Evolutionary conservation across 2,888 invertebrate genomes (phyloP), one percentile per base, ranked within the genome.

Genomic region (Rugalucina vietnamica): DNA sequence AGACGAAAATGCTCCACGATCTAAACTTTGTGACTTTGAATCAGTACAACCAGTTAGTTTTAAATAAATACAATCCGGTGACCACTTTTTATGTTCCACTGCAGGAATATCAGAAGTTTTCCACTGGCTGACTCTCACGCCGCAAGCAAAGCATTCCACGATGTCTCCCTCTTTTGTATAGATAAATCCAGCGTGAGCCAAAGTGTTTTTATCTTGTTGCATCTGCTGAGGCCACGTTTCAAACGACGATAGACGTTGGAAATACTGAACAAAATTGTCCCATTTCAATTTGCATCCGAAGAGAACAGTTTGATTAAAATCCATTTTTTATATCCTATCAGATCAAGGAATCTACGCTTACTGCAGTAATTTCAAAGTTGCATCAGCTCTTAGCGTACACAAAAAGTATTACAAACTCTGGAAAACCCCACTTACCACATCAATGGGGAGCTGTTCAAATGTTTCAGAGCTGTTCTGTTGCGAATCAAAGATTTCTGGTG

Each of bases 81-180:
- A 83, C 50, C 65, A 79, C 60, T 71, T 84, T 34, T 49, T 54
- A 24, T 84, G 81, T 72, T 81, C 84, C 49, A 34, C 29, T 8
- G 29, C 10, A 32, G 84, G 75, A n/a, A 54, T 54, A 39, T 82
- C 85, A n/a, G 36, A n/a, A 18, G 39, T 21, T 29, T 24, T n/a
- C n/a, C n/a, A n/a, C n/a, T n/a, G n/a, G n/a, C n/a, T n/a, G n/a
- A n/a, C n/a, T n/a, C n/a, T n/a, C n/a, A n/a, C n/a, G n/a, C n/a
- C n/a, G n/a, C n/a, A n/a, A n/a, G n/a, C n/a, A n/a, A n/a, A n/a
- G n/a, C n/a, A n/a, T n/a, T n/a, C n/a, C n/a, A n/a, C n/a, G n/a
- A n/a, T n/a, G n/a, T n/a, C n/a, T n/a, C n/a, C n/a, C n/a, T n/a
- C n/a, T 24, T 50, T 50, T 3, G 18, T 4, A 18, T 50, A 50